Conservation (phyloP, 2,113 vertebrate genomes). For the Zosterops lateralis region DNA sequence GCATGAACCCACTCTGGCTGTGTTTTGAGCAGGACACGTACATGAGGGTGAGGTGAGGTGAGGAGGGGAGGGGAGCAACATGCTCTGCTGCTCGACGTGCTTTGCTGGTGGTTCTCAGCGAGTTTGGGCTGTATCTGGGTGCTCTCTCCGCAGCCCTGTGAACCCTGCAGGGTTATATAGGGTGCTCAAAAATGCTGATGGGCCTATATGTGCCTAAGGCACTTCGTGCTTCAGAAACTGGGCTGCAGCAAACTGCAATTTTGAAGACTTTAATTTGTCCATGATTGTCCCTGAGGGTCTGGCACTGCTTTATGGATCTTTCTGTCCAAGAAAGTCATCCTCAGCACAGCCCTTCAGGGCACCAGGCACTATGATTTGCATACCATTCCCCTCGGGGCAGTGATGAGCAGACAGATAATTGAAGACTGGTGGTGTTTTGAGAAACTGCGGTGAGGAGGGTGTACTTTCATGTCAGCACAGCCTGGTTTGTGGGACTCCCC, state of each 20-base stretch:
- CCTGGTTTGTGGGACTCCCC: not conserved
- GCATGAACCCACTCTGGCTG: accelerated
- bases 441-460: not conserved
- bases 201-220: not conserved
- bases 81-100: not conserved
- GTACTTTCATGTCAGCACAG: not conserved
- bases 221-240: not conserved
- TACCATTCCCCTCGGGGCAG: not conserved
- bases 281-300: not conserved
- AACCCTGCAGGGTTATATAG: not conserved
- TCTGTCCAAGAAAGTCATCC: not conserved
- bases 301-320: not conserved
- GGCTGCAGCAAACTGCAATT: not conserved
- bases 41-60: not conserved
- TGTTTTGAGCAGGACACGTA: not conserved
- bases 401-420: conserved; percentile 30
- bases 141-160: not conserved
- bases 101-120: not conserved
- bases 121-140: not conserved
- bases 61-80: not conserved
- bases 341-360: not conserved
- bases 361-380: not conserved
- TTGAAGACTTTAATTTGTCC: conserved; percentile 10
- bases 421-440: not conserved
- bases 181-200: not conserved